Percentiles rank a stretch among this genome's conserved stretches.
These are phyloP conservation scores for Epinephelus moara DNA, from an alignment of 2,113 vertebrate genomes.

Conservation along the genomic window DNA sequence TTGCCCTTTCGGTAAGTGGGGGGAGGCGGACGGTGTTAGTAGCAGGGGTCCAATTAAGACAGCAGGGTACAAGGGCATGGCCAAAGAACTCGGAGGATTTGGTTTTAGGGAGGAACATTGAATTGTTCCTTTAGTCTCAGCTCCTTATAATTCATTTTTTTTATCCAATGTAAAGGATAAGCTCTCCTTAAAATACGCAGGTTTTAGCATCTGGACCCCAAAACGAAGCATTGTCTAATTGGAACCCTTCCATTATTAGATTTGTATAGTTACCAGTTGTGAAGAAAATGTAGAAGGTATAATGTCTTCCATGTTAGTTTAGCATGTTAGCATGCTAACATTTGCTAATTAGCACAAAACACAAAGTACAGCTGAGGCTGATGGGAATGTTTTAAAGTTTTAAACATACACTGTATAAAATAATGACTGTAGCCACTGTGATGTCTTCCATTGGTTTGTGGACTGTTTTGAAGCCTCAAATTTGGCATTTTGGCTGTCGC, in stretches of 20 bases:
- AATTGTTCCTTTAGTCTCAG: neutral
- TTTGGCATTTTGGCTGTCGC: no score
- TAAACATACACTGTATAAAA: no score
- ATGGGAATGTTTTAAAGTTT: neutral
- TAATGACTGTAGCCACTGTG: no score
- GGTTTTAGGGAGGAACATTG: constrained; percentile 30
- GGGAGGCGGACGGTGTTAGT: constrained; percentile 47
- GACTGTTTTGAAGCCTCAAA: no score
- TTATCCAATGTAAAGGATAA: neutral
- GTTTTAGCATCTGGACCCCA: neutral
- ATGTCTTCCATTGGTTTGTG: no score
- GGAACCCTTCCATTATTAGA: neutral
- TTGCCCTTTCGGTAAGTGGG: constrained; percentile 73
- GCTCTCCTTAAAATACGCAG: neutral
- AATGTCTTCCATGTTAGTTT: neutral
- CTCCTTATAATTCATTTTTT: neutral
- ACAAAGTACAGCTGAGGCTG: neutral
- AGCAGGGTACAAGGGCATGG: constrained; percentile 35
- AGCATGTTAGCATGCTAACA: neutral
- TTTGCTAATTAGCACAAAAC: neutral
- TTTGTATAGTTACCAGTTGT: neutral
- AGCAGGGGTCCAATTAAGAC: constrained; percentile 70
- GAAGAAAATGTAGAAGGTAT: neutral
- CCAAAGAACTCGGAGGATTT: constrained; percentile 44
- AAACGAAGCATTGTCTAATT: neutral